Conservation (phyloP, 2,797 vertebrate genomes). For the Lemur catta region DNA sequence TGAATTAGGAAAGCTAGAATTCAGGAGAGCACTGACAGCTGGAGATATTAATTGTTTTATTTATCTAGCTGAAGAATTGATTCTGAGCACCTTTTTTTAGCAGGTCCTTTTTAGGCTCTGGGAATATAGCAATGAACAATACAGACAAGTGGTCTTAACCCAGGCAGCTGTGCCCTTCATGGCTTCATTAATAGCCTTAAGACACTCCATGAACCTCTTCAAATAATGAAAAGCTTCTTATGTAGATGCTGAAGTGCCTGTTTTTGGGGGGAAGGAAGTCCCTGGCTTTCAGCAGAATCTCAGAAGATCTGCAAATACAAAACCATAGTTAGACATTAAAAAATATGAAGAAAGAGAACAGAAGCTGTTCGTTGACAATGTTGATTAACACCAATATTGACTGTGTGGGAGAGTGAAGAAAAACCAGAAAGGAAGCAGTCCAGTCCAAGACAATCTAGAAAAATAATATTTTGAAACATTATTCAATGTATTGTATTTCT, state of each 20-base stretch:
- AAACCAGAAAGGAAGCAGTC: background rate
- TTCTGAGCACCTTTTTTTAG: background rate
- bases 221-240: background rate
- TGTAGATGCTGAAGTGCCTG: background rate
- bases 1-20: background rate
- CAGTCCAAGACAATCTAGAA: background rate
- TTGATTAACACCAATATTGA: background rate
- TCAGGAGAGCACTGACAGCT: background rate
- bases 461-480: slow-evolving; percentile 34
- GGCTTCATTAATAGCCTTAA: background rate
- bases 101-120: background rate
- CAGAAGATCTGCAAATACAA: background rate
- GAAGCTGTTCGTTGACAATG: background rate
- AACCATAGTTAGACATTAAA: background rate
- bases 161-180: background rate
- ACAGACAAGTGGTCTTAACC: background rate
- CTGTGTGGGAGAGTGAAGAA: background rate
- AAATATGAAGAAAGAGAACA: slow-evolving; percentile 19
- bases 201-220: background rate
- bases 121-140: background rate
- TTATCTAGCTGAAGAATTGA: slow-evolving; percentile 16
- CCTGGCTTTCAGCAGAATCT: background rate
- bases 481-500: background rate
- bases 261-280: background rate
- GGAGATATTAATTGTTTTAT: background rate